Conservation (phyloP, 2,888 invertebrate genomes). For the Ormyrus rosae region DNA sequence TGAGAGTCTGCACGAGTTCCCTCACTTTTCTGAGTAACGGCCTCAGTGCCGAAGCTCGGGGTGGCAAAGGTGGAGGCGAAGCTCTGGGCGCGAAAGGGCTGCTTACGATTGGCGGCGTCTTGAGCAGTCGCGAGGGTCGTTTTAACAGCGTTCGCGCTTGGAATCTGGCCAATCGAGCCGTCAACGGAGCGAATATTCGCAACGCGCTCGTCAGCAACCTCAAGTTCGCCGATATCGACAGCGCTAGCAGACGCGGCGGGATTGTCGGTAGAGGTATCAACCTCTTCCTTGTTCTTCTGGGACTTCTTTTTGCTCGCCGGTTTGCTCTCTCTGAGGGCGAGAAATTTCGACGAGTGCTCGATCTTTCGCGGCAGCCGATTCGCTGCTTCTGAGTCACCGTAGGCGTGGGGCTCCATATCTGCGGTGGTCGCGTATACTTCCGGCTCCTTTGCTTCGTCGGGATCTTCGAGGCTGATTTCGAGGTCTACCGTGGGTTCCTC, state of each 20-base stretch:
- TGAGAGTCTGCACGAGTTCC: not conserved
- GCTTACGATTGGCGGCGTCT: not conserved
- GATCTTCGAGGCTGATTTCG: not conserved
- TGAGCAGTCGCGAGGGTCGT: not conserved
- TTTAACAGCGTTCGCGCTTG: not conserved
- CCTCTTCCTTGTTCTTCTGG: not conserved
- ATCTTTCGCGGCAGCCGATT: conserved; percentile 51
- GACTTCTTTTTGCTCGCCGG: conserved; percentile 1
- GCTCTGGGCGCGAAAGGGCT: not conserved
- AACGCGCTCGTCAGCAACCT: conserved; percentile 9
- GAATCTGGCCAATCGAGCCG: not conserved
- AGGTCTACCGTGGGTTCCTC: not conserved
- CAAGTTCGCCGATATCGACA: not conserved
- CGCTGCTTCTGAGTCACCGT: not conserved
- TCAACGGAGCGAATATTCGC: conserved; percentile 11
- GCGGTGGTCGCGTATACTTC: not conserved
- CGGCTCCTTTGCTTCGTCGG: not conserved
- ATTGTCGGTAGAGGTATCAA: not conserved
- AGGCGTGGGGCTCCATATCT: not conserved
- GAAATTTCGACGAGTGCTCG: not conserved
- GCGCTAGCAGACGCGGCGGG: not conserved
- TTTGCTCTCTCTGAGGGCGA: not conserved
- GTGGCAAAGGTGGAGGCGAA: not conserved
- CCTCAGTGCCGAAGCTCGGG: not conserved
- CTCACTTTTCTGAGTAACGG: not conserved